Evolutionary conservation across 2,797 vertebrate species (phyloP).

Genomic region (Falco rusticolus): DNA sequence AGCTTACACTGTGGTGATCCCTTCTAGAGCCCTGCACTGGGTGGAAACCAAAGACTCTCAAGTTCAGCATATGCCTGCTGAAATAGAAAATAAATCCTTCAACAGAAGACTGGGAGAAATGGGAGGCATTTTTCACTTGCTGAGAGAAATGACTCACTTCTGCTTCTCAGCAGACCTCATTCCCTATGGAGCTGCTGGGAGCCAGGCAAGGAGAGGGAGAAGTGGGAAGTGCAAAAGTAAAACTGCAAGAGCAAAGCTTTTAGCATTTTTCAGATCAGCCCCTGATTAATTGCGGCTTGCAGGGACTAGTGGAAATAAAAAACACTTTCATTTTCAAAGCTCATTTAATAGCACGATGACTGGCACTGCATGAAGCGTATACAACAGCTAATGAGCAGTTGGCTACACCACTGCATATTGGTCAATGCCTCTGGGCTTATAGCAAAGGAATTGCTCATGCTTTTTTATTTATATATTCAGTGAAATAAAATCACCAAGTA

Average conservation of each 20-base stretch:
- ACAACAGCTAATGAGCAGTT: neutral
- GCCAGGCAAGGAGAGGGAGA: neutral
- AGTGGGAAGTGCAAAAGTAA: neutral
- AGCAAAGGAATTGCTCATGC: neutral
- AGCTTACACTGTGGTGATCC: neutral
- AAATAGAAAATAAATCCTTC: slow-evolving; percentile 32
- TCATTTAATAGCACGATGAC: neutral
- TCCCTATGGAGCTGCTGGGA: neutral
- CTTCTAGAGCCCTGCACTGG: neutral
- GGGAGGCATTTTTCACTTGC: neutral
- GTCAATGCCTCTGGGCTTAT: neutral
- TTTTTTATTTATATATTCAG: neutral
- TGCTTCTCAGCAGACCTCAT: neutral
- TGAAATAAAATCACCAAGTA: neutral
- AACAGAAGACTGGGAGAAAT: neutral
- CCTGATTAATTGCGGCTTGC: neutral
- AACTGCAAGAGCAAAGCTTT: slow-evolving; percentile 25
- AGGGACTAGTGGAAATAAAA: neutral
- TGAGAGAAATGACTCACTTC: slow-evolving; percentile 33
- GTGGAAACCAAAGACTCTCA: slow-evolving; percentile 2
- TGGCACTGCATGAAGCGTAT: neutral
- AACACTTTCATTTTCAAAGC: slow-evolving; percentile 8
- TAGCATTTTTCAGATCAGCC: slow-evolving; percentile 8
- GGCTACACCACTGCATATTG: neutral
- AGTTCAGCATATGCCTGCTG: neutral